Base-by-base conservation (phyloP, 2,888 invertebrate species). In the Stenotaenia linearis region DNA sequence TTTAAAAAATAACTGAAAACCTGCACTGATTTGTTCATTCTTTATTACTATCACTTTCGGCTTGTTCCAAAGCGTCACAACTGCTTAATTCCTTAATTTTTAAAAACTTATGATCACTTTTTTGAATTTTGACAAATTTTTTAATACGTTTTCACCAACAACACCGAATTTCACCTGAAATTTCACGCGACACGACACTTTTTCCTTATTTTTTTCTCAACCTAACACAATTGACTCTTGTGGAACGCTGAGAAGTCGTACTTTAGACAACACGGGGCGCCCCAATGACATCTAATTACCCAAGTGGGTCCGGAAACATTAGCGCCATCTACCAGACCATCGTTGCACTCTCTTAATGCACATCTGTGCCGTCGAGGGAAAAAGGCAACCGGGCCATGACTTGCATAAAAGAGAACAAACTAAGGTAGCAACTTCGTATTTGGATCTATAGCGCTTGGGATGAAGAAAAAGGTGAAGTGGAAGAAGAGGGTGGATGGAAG, bases 281-380 rank as follows among this genome's bases (percentile, higher is more conserved):
- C 76, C 69, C 69, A 69, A 69, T 75, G 76, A 28, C 77, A 77
- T 40, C 77, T 77, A 77, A 77, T 77, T 77, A 77, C 77, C 77
- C 77, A 77, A 77, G 77, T 77, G 77, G 77, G 77, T 25, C 50
- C 77, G 45, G 40, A 40, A 35, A 77, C 77, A 77, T 77, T 77
- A 77, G 77, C 77, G 75, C 32, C 75, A 37, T 37, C 18, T 75
- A 69, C 69, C 25, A 69, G 69, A 12, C 69, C 75, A 21, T 37
- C 37, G 35, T 75, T 21, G 35, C 75, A 37, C 21, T 37, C 32
- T 75, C 32, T 37, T 75, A 75, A 75, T 75, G 75, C 75, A 75
- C 37, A 32, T 74, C 32, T 74, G 75, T 37, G 35, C 35, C 75
- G 37, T 32, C 75, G 32, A 37, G 75, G 75, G 75, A 37, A 32